Evolutionary conservation across 2,888 invertebrate genomes (phyloP), one percentile per base, ranked within the genome.

Genomic region (Microplitis deprimator): DNA sequence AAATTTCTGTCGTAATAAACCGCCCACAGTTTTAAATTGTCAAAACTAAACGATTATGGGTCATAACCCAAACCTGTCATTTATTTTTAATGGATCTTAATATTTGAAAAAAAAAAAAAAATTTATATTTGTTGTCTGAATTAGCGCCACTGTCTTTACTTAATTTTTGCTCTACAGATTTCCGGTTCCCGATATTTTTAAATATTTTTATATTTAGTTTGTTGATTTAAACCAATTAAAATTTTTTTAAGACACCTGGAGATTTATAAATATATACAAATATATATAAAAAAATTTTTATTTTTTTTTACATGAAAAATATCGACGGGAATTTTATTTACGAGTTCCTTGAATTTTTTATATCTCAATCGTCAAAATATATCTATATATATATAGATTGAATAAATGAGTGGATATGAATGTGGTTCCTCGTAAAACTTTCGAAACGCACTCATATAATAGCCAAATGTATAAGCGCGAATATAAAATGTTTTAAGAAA

Each of bases 301-400:
- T 67, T 73, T 50, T 70, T 67, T 74, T 68, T 74, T 70, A 59
- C 68, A 64, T 72, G 10, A 8, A 50, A 64, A 67, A 71, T 65
- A 68, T 71, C 71, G 62, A 50, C 17, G 50, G 17, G 41, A 75
- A 75, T 68, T 4, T 68, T 68, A 68, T 69, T 68, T 75, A 69
- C 41, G 69, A 71, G 61, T 61, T 67, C 65, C 29, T 6, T 62
- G 50, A 68, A 72, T 62, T 39, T 39, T 65, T 73, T 73, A 73
- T 65, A 73, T 73, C 73, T 73, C 50, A 73, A 73, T 73, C 29
- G 20, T 73, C 16, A 68, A 29, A 29, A 29, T 62, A 41, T 40
- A 50, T 40, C 29, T 5, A 61, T 62, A 41, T 40, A 50, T 40
- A 50, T 5, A 61, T 20, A 61, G 7, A 17, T 62, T 40, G 10